Evolutionary conservation across 2,797 vertebrate genomes (phyloP).

Genomic region (Gouania willdenowi): DNA sequence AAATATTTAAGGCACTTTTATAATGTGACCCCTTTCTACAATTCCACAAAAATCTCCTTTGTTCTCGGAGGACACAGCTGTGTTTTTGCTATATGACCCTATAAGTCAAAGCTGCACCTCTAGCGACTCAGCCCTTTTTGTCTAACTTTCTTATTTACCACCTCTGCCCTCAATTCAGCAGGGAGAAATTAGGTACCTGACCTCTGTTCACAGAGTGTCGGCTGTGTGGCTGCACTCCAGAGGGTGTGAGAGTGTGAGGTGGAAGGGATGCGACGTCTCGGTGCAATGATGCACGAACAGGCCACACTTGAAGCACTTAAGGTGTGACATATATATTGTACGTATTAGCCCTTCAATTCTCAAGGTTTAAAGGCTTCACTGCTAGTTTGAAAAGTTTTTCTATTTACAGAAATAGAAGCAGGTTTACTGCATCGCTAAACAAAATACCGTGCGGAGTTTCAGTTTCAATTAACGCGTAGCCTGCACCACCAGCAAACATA

Average conservation of each 20-base stretch:
- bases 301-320: background rate
- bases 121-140: background rate
- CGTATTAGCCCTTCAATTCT: background rate
- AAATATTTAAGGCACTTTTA: too few relatives aligned
- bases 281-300: background rate
- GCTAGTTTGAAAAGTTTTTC: background rate
- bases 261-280: background rate
- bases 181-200: constrained; percentile 8
- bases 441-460: too few relatives aligned
- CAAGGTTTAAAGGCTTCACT: background rate
- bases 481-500: too few relatives aligned
- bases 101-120: background rate
- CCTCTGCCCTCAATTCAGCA: background rate
- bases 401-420: too few relatives aligned
- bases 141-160: background rate
- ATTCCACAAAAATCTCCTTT: too few relatives aligned
- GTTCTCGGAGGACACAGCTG: too few relatives aligned
- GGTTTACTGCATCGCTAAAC: too few relatives aligned
- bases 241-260: background rate
- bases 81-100: too few relatives aligned
- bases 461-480: too few relatives aligned
- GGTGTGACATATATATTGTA: background rate
- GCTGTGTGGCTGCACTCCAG: background rate
- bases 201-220: background rate
- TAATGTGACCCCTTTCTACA: too few relatives aligned